Evolutionary conservation across 92 coral and sea anemone genomes (phyloP).

Genomic region (Umimayanthus kanabou): DNA sequence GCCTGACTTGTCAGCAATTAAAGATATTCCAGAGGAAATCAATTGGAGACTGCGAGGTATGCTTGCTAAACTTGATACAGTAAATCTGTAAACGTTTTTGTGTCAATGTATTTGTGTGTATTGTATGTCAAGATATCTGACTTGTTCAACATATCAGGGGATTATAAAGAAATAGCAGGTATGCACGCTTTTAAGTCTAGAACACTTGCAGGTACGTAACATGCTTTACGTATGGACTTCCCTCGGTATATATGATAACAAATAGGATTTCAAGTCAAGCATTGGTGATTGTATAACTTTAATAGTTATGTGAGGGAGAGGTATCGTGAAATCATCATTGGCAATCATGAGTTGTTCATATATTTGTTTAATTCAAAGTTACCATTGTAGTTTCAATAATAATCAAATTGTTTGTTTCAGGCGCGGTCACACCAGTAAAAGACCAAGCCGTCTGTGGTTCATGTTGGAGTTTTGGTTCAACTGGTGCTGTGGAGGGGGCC

Average conservation of each 20-base stretch:
- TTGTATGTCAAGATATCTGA: not conserved
- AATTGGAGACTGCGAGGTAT: slow-evolving; percentile 84
- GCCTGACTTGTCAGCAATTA: slow-evolving; percentile 72
- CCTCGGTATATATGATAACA: no score
- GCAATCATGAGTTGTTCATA: no score
- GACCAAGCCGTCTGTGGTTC: slow-evolving; percentile 99
- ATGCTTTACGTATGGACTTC: no score
- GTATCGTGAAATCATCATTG: no score
- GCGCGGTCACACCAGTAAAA: slow-evolving; percentile 98
- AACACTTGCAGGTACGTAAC: no score
- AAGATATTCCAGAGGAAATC: slow-evolving; percentile 77
- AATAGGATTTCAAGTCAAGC: no score
- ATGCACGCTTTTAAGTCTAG: no score
- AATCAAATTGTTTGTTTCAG: slow-evolving; percentile 38
- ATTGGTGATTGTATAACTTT: no score
- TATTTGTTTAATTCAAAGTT: no score
- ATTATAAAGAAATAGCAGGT: no score
- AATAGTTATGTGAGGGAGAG: no score
- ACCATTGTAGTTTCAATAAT: not conserved
- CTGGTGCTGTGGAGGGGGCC: slow-evolving; percentile 97
- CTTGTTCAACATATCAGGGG: no score
- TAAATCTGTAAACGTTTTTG: not conserved
- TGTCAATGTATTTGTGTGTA: not conserved
- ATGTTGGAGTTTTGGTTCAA: slow-evolving; percentile 98
- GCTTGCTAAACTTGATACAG: not conserved